These are phyloP conservation scores for Oncopodura yosiiana DNA, from an alignment of 1,140 invertebrate species.

Conservation along the genomic window DNA sequence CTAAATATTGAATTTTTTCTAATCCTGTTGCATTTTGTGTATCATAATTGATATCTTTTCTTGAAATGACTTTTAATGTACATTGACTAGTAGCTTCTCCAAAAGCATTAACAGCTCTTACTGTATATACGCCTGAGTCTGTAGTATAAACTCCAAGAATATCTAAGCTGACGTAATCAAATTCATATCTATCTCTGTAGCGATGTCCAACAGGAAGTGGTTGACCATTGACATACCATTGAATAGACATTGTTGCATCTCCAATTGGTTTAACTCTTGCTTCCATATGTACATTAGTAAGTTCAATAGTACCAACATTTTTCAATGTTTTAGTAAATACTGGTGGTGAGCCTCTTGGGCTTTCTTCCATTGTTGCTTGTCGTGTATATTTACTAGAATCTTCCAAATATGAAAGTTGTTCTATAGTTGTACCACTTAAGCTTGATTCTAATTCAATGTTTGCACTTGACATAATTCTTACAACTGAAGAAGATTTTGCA, in stretches of 20 bases:
- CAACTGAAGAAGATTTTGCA: conserved; percentile 79
- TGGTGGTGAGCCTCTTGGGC: conserved; percentile 67
- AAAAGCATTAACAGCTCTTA: conserved; percentile 77
- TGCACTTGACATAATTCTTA: conserved; percentile 60
- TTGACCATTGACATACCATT: conserved; percentile 91
- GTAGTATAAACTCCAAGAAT: conserved; percentile 90
- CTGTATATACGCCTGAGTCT: conserved; percentile 92
- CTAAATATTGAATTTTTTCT: conserved; percentile 81
- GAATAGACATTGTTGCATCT: conserved; percentile 87
- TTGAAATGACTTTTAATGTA: conserved; percentile 63
- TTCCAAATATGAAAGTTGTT: conserved; percentile 90
- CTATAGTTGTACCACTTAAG: conserved; percentile 89
- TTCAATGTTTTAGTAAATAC: conserved; percentile 77
- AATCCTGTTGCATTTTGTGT: conserved; percentile 62
- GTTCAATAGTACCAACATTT: conserved; percentile 82
- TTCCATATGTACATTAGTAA: conserved; percentile 86
- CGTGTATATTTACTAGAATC: conserved; percentile 63
- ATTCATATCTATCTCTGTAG: conserved; percentile 92
- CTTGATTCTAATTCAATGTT: conserved; percentile 79
- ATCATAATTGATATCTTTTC: conserved; percentile 20
- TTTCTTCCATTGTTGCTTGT: conserved; percentile 49
- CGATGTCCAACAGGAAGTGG: conserved; percentile 59
- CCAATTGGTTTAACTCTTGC: conserved; percentile 85
- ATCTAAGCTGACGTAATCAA: conserved; percentile 93
- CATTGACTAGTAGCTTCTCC: conserved; percentile 91